Base-by-base conservation (phyloP, 2,888 invertebrate species). In the Leucoptera coffeella region DNA sequence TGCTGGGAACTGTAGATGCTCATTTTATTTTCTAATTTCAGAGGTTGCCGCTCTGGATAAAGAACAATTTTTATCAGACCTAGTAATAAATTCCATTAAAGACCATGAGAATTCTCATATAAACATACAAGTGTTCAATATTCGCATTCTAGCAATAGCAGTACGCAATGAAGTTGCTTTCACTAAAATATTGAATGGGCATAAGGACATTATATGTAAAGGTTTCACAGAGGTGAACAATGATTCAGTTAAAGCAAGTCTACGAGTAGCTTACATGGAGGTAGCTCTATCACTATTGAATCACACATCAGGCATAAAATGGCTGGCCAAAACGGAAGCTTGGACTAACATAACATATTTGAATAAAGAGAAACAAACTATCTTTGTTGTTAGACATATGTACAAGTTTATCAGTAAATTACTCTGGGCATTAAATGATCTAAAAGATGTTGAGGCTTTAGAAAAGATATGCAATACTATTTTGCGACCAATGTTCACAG, bases 361-460 rank as follows among this genome's bases (percentile, higher is more conserved):
- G 26, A 78, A 77, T 31, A 74, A 80, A 37, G 61, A 75, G 28
- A 78, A 77, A 46, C 77, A 80, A 32, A 86, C 86, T 0, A 60
- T 86, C 21, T 87, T 85, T 42, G 77, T 86, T 7, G 73, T 78
- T 0, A 69, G 79, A 20, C 80, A 82, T 43, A 77, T 80, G 5
- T 77, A 80, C 28, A 71, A 74, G 30, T 78, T 86, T 38, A 55
- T 83, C 11, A 71, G 74, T 11, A 61, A 64, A 30, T 65, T 83
- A 28, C 40, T 82, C 1, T 74, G 75, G 53, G 74, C 69, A 44
- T 48, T 74, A 2, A 60, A 69, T 12, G 65, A 73, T 26, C 51
- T 72, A 3, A 46, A 40, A 19, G 72, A 78, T 36, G 47, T 48
- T 23, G 42, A 48, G 9, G 62, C 77, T 19, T 74, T 78, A 11